Base-by-base conservation (phyloP, 2,113 vertebrate genomes). In the Melanerpes aurifrons region DNA sequence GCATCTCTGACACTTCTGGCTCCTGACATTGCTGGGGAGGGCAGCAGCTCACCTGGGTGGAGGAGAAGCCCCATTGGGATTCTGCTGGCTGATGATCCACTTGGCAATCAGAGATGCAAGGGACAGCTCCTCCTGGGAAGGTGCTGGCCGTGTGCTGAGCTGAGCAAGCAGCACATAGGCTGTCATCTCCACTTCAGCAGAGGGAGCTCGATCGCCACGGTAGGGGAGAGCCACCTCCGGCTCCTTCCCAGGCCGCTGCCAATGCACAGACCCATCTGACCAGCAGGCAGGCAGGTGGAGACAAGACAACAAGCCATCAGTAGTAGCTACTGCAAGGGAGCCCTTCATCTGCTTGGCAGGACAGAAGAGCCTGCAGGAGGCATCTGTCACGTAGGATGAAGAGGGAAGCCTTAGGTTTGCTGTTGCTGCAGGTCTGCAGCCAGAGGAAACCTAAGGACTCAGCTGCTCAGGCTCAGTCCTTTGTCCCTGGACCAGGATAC, bases 51-150 rank as follows among this genome's bases (percentile, higher is more conserved):
- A 98, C 98, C 98, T 98, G 98, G 15, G 98, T 98, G 40, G 97
- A 98, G 21, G 97, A 96, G 94, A 98, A 98, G 35, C 98, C 98
- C 98, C 97, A 0, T 5, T 95, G 24, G 97, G 85, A 29, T 98
- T 98, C 96, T 97, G 97, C 73, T 98, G 98, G 4, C 90, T 76
- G 6, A 45, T 87, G 75, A 98, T 62, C 98, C 98, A 98, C 58
- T 78, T 96, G 4, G 96, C 87, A 4, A 96, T 97, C 0, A 6
- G 32, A 0, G 70, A 16, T 2, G 95, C 94, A 0, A 22, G 18
- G 0, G 50, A 32, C 35, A 98, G 84, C 24, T 98, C 96, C 26
- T 97, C 68, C 21, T 76, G 28, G 18, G 86, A 73, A 0, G 86
- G 95, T 17, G 72, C 53, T 0, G 91, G 75, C 40, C 29, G 35